Percentiles rank a stretch among this genome's conserved stretches.
phyloP scores from a whole-genome alignment of 1,140 invertebrate genomes.

The Pachypeltis micranthus region DNA sequence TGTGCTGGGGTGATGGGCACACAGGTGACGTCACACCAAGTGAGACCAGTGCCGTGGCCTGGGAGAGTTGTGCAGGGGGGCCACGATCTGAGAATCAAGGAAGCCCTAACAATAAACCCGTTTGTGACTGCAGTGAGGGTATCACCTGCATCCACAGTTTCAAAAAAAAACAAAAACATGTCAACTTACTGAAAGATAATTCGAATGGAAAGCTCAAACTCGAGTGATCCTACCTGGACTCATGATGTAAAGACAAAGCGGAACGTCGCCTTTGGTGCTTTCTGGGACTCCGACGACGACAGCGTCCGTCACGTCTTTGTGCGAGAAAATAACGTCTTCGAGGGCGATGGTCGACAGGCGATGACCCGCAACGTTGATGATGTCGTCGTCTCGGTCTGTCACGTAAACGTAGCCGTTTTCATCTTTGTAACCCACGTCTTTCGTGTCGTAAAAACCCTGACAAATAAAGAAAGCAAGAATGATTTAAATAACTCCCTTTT shows the following conservation, averaged over 20 bases:
- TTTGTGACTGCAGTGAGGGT: no score
- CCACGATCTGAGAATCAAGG: no score
- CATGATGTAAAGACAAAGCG: slow-evolving; percentile 72
- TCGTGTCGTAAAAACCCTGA: slow-evolving; percentile 90
- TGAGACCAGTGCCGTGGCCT: no score
- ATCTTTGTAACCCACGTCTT: slow-evolving; percentile 82
- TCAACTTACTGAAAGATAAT: no score
- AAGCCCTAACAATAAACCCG: no score
- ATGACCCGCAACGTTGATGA: slow-evolving; percentile 93
- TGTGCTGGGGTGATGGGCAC: no score
- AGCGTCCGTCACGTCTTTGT: slow-evolving; percentile 68
- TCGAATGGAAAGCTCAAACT: no score
- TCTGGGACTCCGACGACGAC: slow-evolving; percentile 83
- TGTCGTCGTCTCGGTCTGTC: slow-evolving; percentile 80
- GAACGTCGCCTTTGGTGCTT: slow-evolving; percentile 76
- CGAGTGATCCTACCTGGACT: slow-evolving; percentile 47
- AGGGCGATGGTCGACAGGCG: slow-evolving; percentile 74
- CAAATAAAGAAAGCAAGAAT: neutral
- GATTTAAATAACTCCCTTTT: no score
- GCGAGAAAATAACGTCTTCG: slow-evolving; percentile 76
- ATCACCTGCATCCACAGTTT: no score
- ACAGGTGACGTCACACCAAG: no score
- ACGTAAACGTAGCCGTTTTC: slow-evolving; percentile 76
- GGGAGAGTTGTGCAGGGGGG: no score
- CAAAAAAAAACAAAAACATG: no score